phyloP scores from a whole-genome alignment of 2,797 vertebrate genomes.

The Sardinella longiceps region DNA sequence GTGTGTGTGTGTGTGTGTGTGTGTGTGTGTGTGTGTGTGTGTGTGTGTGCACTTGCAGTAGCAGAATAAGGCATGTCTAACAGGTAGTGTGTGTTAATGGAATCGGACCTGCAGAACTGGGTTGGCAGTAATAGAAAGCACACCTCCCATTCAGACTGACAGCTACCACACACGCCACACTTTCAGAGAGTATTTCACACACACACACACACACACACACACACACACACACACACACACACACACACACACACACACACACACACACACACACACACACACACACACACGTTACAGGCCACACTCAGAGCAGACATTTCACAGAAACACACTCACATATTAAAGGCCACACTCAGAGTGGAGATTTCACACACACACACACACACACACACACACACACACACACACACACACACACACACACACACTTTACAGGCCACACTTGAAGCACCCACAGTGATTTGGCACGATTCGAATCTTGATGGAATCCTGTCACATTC shows the following conservation, averaged over 20 bases:
- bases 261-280: background rate
- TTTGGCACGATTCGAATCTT: conserved; percentile 52
- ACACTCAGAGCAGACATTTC: background rate
- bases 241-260: no score
- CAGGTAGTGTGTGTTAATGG: conserved; percentile 39
- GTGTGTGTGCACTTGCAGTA: conserved; percentile 28
- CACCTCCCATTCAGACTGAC: conserved; percentile 27
- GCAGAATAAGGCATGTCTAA: conserved; percentile 25
- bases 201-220: no score
- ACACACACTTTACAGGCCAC: conserved; percentile 38
- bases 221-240: no score
- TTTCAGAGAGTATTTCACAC: conserved; percentile 23
- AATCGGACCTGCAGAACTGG: conserved; percentile 45
- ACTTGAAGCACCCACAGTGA: conserved; percentile 50
- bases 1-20: background rate
- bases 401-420: background rate
- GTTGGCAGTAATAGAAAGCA: conserved; percentile 51
- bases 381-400: background rate
- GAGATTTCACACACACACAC: background rate
- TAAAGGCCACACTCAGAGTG: background rate
- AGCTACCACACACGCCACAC: conserved; percentile 40
- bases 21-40: background rate
- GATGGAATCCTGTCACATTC: conserved; percentile 56
- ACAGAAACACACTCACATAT: background rate
- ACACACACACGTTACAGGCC: background rate